Evolutionary conservation across 2,888 invertebrate species (phyloP).

Genomic region (Agonum fuliginosum): DNA sequence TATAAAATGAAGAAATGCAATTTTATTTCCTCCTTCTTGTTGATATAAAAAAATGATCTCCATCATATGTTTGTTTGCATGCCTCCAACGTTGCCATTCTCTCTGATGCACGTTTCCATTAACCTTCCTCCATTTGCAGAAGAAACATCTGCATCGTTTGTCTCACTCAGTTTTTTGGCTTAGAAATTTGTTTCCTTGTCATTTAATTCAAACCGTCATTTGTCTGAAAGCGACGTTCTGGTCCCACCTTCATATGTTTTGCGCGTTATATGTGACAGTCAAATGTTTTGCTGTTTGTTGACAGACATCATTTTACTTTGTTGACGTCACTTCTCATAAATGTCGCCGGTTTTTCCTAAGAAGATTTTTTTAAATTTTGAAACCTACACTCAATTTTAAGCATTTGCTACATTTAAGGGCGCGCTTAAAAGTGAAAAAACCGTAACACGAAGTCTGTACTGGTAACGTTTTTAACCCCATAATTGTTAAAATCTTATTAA

Average conservation of each 20-base stretch:
- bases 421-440: too few relatives aligned
- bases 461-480: too few relatives aligned
- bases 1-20: too few relatives aligned
- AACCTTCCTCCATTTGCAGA: neutral
- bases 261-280: slow-evolving; percentile 23
- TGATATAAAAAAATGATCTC: too few relatives aligned
- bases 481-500: too few relatives aligned
- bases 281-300: slow-evolving; percentile 44
- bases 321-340: slow-evolving; percentile 8
- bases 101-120: too few relatives aligned
- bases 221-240: slow-evolving; percentile 31
- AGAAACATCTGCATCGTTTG: slow-evolving; percentile 38
- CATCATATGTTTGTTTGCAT: too few relatives aligned
- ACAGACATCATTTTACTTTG: slow-evolving; percentile 31
- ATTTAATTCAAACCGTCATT: slow-evolving; percentile 55
- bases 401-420: too few relatives aligned
- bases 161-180: slow-evolving; percentile 51
- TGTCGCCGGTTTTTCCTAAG: neutral
- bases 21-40: too few relatives aligned
- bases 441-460: too few relatives aligned
- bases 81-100: too few relatives aligned
- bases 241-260: slow-evolving; percentile 39
- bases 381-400: too few relatives aligned
- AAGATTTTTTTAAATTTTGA: neutral
- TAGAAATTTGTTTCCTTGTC: slow-evolving; percentile 54